Evolutionary conservation across 2,113 vertebrate species (phyloP), one percentile per base, ranked within the genome.

Genomic region (Nothobranchius kuhntae): DNA sequence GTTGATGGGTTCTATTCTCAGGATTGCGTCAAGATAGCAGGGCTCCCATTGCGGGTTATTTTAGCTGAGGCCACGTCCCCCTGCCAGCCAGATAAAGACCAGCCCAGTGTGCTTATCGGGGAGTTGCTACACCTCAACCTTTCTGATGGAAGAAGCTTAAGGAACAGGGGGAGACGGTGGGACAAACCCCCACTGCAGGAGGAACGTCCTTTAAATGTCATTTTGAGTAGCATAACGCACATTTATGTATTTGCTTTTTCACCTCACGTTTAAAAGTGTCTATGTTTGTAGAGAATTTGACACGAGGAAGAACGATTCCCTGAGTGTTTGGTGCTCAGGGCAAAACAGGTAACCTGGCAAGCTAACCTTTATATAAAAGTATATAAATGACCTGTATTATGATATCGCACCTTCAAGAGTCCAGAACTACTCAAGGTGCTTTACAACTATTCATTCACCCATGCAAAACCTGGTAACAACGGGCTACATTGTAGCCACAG

Each of bases 31-130:
- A 83, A 84, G 90, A 82, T 87, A 85, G 83, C 63, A 12, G 45
- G 68, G 79, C 65, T 76, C 75, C 79, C 67, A 44, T 80, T 58
- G 68, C 83, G 54, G 73, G 73, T 77, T 87, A 70, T 88, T 91
- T 86, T 83, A 71, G 78, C 61, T 68, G 53, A 21, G 77, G 24
- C 73, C 77, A 54, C 52, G 40, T 78, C 70, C 68, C 78, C 82
- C 84, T 79, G 75, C 81, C 79, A 75, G 77, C 76, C 75, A 84
- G 88, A 92, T 90, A 90, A 90, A 90, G 69, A 80, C 35, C 3
- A 66, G 69, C 81, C 75, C 71, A 47, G 78, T 85, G 75, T 80
- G 75, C 81, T 91, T 86, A 85, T 91, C 88, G 80, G 68, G 70
- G 74, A 55, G 54, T 58, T 57, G 71, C 73, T 73, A 65, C 71